Evolutionary conservation across 2,797 vertebrate species (phyloP), one percentile per base, ranked within the genome.

Genomic region (Myripristis jacobus): DNA sequence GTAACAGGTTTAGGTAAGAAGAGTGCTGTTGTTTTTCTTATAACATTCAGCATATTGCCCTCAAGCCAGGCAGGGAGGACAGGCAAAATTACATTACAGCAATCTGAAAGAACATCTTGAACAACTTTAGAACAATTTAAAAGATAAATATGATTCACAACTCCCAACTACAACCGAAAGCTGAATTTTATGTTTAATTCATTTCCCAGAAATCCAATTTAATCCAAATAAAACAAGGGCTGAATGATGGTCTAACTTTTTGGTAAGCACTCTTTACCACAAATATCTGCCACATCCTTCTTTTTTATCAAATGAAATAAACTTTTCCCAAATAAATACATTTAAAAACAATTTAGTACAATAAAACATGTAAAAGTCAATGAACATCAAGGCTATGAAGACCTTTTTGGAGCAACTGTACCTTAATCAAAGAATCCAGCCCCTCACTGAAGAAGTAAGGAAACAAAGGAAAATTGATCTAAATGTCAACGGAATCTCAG

Each of bases 391-490:
- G 3, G 65, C 46, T 21, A 44, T 16, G 36, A 1, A 0, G 3
- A 71, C 61, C 6, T 46, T 65, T 18, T 27, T 13, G 25, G n/a
- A 68, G 25, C 16, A 15, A 21, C 15, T 19, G 5, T 57, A 16
- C 24, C n/a, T 12, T 34, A 73, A 55, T 44, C n/a, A 36, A 3
- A 10, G n/a, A 15, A 19, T 56, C 11, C 12, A 5, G 18, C 27
- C 19, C 59, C n/a, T 60, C 19, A 50, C 1, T 43, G 22, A 75
- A 29, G 75, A 87, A 75, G 57, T 54, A 29, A 25, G 15, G 43
- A 83, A 83, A 83, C 62, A 83, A 80, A 79, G 54, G 64, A 70
- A 81, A 84, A 74, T 50, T 34, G 47, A 80, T 76, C 16, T 29
- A 73, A 89, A 83, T 66, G 70, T 81, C 78, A 62, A 38, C 7